A percentile compares a stretch with the other conserved stretches of the same genome.
Evolutionary conservation across 53 echinoderm and acorn worm species (phyloP).

Genomic region (Actinopyga echinites): DNA sequence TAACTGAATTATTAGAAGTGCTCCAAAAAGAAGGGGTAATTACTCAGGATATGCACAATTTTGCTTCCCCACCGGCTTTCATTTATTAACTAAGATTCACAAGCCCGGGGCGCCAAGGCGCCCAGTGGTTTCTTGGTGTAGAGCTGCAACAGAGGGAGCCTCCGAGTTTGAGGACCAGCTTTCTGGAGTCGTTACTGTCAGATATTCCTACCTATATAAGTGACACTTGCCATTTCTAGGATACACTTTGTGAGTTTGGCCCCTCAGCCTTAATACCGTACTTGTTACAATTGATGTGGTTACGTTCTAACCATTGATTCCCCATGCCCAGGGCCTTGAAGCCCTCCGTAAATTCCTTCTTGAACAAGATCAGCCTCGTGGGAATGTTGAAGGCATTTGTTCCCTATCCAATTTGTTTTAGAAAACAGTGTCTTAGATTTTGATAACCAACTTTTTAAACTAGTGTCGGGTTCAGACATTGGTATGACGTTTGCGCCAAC

Average conservation of each 20-base stretch:
- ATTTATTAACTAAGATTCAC: background rate
- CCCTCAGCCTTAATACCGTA: background rate
- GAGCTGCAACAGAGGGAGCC: background rate
- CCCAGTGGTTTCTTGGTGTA: background rate
- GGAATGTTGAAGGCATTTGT: background rate
- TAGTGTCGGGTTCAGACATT: background rate
- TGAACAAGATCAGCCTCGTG: background rate
- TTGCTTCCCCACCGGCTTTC: too few species aligned
- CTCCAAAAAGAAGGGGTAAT: too few species aligned
- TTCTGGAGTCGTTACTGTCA: background rate
- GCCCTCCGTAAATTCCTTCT: background rate
- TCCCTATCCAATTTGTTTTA: background rate
- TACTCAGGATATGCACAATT: too few species aligned
- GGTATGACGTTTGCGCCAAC: background rate
- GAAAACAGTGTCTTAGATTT: background rate
- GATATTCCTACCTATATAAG: background rate
- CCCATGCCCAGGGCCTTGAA: background rate
- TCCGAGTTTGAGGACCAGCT: background rate
- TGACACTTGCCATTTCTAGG: background rate
- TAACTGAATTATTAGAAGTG: too few species aligned
- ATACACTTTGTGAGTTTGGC: background rate
- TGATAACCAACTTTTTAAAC: background rate
- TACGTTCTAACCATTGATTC: background rate
- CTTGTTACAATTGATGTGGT: background rate
- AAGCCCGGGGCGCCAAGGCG: background rate